phyloP scores from a whole-genome alignment of 2,113 vertebrate species.

The Xenopus borealis region DNA sequence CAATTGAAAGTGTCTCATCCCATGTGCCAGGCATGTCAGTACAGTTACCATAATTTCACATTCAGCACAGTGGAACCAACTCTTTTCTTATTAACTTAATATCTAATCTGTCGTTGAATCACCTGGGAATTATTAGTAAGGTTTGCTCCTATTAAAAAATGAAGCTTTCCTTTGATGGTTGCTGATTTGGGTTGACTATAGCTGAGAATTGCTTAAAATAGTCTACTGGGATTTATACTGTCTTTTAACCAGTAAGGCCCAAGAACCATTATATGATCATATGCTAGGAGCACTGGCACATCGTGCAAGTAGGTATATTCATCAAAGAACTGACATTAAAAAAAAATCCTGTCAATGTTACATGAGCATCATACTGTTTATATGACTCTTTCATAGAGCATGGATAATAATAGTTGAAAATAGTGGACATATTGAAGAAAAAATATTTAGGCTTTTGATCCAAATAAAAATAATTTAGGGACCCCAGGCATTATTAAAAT shows the following conservation, averaged over 20 bases:
- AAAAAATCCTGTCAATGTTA: no score
- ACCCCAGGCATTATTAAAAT: no score
- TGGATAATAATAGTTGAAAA: no score
- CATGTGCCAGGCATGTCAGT: slow-evolving; percentile 7
- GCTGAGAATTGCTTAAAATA: not conserved
- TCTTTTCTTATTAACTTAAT: not conserved
- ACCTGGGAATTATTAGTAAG: not conserved
- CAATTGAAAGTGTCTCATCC: slow-evolving; percentile 24
- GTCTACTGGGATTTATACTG: not conserved
- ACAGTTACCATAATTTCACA: not conserved
- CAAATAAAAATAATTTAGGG: no score
- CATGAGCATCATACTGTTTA: no score
- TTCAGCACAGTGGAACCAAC: not conserved
- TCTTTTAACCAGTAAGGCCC: not conserved
- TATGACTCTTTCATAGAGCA: no score
- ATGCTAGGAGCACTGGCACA: no score
- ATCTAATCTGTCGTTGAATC: not conserved
- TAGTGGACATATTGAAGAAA: no score
- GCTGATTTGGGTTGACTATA: not conserved
- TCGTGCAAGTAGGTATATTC: no score
- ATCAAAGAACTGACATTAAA: no score
- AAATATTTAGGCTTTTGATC: no score
- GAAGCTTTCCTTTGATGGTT: not conserved
- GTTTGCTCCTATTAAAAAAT: not conserved
- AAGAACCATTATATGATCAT: not conserved